Conservation (phyloP, 2,888 invertebrate species). For the Bellardia pandia region DNA sequence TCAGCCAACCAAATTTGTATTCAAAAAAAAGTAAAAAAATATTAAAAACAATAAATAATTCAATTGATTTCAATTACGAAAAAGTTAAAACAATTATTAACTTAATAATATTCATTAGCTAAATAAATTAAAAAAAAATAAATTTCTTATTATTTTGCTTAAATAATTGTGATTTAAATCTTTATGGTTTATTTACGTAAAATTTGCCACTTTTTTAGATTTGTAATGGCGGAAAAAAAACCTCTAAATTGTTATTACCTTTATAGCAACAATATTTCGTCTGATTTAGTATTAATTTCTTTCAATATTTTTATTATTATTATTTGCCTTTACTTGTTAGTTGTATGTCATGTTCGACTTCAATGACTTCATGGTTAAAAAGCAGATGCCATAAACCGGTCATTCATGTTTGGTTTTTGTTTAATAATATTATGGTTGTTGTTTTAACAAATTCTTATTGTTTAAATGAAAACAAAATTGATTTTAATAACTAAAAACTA, state of each 20-base stretch:
- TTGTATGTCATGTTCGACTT: constrained; percentile 51
- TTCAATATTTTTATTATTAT: neutral
- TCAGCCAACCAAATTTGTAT: too few species aligned
- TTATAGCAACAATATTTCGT: constrained; percentile 1
- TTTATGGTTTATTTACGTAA: too few species aligned
- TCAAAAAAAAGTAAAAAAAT: too few species aligned
- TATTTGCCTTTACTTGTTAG: neutral
- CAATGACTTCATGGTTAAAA: constrained; percentile 66
- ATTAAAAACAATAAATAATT: too few species aligned
- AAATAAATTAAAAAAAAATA: too few species aligned
- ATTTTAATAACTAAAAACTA: neutral
- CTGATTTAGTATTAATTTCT: constrained; percentile 16
- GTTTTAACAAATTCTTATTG: constrained; percentile 1
- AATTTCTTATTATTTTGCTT: too few species aligned
- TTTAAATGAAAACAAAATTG: constrained; percentile 16
- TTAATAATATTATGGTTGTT: constrained; percentile 34
- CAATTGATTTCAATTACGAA: too few species aligned
- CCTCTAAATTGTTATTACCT: neutral
- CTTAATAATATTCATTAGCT: too few species aligned
- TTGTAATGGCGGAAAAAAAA: too few species aligned
- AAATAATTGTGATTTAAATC: too few species aligned
- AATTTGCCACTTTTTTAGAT: too few species aligned
- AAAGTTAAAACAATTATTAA: too few species aligned
- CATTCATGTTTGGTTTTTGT: constrained; percentile 65
- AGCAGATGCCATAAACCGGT: constrained; percentile 71